Conservation (phyloP, 2,888 invertebrate genomes). For the Scaptomyza caliginosa region DNA sequence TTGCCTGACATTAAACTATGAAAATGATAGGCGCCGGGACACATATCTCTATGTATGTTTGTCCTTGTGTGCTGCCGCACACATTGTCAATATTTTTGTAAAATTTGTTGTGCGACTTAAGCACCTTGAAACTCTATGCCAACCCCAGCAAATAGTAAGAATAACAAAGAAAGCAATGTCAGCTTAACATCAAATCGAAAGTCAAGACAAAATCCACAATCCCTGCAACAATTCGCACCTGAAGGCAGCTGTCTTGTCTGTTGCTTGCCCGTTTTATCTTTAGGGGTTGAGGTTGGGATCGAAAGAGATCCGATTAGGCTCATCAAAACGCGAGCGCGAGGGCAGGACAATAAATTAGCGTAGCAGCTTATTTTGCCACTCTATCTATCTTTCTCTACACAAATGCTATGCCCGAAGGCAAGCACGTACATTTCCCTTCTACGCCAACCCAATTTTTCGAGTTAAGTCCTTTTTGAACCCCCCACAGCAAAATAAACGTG, state of each 20-base stretch:
- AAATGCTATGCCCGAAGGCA: slow-evolving; percentile 13
- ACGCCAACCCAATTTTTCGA: neutral
- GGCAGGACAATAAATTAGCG: slow-evolving; percentile 45
- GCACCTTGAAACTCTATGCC: slow-evolving; percentile 39
- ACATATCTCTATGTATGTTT: slow-evolving; percentile 21
- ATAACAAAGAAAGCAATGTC: slow-evolving; percentile 35
- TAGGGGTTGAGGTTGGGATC: neutral
- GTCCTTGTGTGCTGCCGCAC: neutral
- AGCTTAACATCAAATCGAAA: slow-evolving; percentile 70
- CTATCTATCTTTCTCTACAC: neutral
- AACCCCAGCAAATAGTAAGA: slow-evolving; percentile 32
- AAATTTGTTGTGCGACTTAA: slow-evolving; percentile 57
- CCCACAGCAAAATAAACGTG: slow-evolving; percentile 11
- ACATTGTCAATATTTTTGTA: slow-evolving; percentile 45
- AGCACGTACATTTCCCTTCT: slow-evolving; percentile 1
- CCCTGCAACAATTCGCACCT: slow-evolving; percentile 16
- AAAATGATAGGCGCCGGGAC: slow-evolving; percentile 68
- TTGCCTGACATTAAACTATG: slow-evolving; percentile 78
- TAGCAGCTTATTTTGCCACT: slow-evolving; percentile 33
- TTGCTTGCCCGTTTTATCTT: slow-evolving; percentile 62
- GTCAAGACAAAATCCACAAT: slow-evolving; percentile 33
- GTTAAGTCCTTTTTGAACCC: slow-evolving; percentile 2
- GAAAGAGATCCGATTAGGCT: slow-evolving; percentile 74
- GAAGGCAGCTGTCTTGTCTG: slow-evolving; percentile 51
- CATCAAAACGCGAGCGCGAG: slow-evolving; percentile 51